phyloP scores from a whole-genome alignment of 2,113 vertebrate genomes.

The Tiliqua scincoides region DNA sequence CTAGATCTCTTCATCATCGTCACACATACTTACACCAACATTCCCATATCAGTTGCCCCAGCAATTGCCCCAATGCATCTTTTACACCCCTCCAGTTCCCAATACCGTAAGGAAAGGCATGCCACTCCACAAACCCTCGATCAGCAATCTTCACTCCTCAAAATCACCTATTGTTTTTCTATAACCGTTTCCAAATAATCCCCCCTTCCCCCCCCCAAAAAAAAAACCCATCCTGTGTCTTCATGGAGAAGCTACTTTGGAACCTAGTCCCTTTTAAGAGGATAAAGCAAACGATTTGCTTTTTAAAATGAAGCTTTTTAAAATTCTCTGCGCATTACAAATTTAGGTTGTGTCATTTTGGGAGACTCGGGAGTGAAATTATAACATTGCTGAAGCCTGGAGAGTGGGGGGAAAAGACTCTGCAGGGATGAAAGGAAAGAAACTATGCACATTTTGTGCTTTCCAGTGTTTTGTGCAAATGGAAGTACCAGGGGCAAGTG shows the following conservation, averaged over 20 bases:
- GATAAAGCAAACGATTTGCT: not conserved
- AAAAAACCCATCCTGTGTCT: not conserved
- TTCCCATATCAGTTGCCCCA: not conserved
- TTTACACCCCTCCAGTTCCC: not conserved
- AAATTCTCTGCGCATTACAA: slow-evolving; percentile 10
- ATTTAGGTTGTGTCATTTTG: not conserved
- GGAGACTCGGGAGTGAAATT: slow-evolving; percentile 1
- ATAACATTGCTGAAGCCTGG: not conserved
- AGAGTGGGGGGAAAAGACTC: not conserved
- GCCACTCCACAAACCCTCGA: not conserved
- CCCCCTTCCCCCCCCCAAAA: not conserved
- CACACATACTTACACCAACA: not conserved
- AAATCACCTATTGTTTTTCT: not conserved
- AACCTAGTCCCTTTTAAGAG: not conserved
- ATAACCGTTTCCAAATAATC: not conserved
- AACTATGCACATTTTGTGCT: not conserved
- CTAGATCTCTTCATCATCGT: not conserved
- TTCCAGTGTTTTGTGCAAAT: not conserved
- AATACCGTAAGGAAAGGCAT: not conserved
- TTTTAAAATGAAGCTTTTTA: not conserved
- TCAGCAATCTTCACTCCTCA: not conserved
- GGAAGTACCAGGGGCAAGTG: not conserved
- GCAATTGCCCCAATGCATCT: not conserved
- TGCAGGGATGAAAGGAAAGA: not conserved
- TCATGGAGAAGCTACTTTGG: not conserved